phyloP scores from a whole-genome alignment of 2,888 invertebrate genomes.

The Drosophila cognata region DNA sequence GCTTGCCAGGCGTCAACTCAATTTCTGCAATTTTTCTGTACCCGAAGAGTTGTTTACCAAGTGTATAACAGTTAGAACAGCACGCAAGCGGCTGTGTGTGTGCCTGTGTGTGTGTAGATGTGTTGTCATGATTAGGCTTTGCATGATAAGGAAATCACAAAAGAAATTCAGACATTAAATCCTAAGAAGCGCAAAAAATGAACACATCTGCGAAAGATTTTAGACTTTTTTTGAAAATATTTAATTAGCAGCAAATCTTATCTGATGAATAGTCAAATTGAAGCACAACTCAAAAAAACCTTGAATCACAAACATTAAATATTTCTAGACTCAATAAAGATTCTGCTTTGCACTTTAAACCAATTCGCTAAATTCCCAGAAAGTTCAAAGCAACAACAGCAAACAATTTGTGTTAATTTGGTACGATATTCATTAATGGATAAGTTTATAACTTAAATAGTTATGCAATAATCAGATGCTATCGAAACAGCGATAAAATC shows the following conservation, averaged over 20 bases:
- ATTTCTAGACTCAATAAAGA: not conserved
- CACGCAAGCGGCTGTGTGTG: not conserved
- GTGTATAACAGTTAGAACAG: slow-evolving; percentile 19
- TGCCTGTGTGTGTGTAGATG: not conserved
- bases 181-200: not conserved
- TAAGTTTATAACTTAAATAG: too few species aligned
- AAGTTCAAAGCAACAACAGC: not conserved
- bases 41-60: slow-evolving; percentile 56
- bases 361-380: too few species aligned
- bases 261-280: not conserved
- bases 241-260: not conserved
- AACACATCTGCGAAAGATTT: not conserved
- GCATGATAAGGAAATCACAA: slow-evolving; percentile 20
- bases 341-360: not conserved
- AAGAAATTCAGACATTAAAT: not conserved
- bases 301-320: not conserved
- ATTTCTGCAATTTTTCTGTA: slow-evolving; percentile 52
- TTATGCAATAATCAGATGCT: too few species aligned
- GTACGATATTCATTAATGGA: too few species aligned
- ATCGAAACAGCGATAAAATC: too few species aligned
- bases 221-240: not conserved
- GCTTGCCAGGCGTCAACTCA: slow-evolving; percentile 75
- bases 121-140: not conserved
- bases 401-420: not conserved
- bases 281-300: not conserved